Conservation (phyloP, 1,140 invertebrate genomes). For the Hyphantria cunea region DNA sequence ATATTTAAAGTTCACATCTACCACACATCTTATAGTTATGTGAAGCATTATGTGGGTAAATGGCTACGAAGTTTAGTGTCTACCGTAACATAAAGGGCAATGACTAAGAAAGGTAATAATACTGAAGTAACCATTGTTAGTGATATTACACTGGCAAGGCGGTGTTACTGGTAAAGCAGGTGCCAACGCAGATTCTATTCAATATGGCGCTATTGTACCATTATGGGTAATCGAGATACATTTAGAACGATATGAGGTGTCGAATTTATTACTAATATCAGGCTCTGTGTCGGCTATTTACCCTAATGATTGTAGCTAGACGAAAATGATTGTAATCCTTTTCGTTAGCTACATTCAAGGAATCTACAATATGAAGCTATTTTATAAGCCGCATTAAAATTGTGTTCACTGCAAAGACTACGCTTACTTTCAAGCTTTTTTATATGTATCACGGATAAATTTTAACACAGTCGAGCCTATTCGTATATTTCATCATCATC, state of each 20-base stretch:
- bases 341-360: neutral
- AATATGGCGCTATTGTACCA: slow-evolving; percentile 55
- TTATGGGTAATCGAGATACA: slow-evolving; percentile 60
- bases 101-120: neutral
- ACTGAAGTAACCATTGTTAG: slow-evolving; percentile 13
- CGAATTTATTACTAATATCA: slow-evolving; percentile 53
- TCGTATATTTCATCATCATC: no score
- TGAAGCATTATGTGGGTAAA: no score
- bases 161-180: slow-evolving; percentile 46
- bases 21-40: no score
- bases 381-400: no score
- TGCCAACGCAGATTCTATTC: slow-evolving; percentile 48
- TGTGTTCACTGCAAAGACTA: no score
- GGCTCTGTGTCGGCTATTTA: slow-evolving; percentile 22
- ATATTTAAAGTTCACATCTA: no score
- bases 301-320: slow-evolving; percentile 9
- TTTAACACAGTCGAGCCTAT: no score
- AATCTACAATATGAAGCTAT: neutral
- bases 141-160: slow-evolving; percentile 26
- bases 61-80: neutral
- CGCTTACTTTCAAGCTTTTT: no score
- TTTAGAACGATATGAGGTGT: slow-evolving; percentile 50
- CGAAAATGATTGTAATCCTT: slow-evolving; percentile 4
- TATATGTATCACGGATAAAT: no score
- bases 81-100: neutral